phyloP scores from a whole-genome alignment of 2,888 invertebrate species.

The Xylota segnis region DNA sequence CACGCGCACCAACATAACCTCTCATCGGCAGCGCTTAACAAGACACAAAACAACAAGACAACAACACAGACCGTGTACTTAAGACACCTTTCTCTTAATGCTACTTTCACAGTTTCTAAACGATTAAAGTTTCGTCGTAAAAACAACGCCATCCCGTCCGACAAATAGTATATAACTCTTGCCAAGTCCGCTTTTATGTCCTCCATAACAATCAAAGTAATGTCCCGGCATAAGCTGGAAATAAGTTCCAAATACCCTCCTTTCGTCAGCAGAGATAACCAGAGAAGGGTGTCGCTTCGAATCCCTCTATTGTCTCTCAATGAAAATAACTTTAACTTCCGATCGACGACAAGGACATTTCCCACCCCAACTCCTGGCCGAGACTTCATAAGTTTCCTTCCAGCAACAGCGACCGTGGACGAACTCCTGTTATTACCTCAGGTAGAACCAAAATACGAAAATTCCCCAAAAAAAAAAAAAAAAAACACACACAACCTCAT shows the following conservation, averaged over 20 bases:
- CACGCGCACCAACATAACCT: constrained; percentile 7
- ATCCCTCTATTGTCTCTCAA: constrained; percentile 44
- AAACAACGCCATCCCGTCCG: constrained; percentile 43
- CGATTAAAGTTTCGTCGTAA: constrained; percentile 62
- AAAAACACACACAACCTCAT: constrained; percentile 9
- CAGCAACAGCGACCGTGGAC: not conserved
- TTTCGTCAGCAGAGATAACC: not conserved
- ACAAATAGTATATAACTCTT: constrained; percentile 44
- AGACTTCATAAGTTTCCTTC: not conserved
- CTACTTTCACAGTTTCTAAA: constrained; percentile 45
- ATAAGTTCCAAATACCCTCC: constrained; percentile 55
- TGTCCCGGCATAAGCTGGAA: constrained; percentile 62
- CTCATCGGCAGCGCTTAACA: not conserved
- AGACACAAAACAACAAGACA: constrained; percentile 23
- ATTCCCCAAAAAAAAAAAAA: too few species aligned
- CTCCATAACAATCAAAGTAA: constrained; percentile 71
- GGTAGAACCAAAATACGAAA: constrained; percentile 1
- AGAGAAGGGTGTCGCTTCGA: constrained; percentile 8
- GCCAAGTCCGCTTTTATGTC: constrained; percentile 57
- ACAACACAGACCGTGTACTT: constrained; percentile 20
- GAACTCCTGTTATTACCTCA: constrained; percentile 22
- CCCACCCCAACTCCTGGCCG: not conserved
- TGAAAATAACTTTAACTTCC: constrained; percentile 51
- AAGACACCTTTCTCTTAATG: constrained; percentile 53
- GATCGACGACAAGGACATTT: constrained; percentile 23